Evolutionary conservation across 2,797 vertebrate genomes (phyloP).

Genomic region (Cynodonichthys magdalenae): DNA sequence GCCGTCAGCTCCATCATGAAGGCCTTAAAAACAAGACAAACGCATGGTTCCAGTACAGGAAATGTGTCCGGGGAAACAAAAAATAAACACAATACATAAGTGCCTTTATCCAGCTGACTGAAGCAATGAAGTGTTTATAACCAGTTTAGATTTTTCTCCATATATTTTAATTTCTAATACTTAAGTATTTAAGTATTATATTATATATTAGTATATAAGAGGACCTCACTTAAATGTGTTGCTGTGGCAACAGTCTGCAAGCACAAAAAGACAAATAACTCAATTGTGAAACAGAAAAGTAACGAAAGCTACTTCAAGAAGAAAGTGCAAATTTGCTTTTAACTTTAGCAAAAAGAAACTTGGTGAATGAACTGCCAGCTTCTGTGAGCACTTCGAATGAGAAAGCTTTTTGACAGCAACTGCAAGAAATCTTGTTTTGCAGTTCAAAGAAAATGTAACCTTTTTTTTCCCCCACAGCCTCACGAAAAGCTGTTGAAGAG

Average conservation of each 20-base stretch:
- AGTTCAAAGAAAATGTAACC: conserved; percentile 39
- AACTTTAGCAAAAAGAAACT: conserved; percentile 18
- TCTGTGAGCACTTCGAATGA: conserved; percentile 44
- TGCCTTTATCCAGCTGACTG: conserved; percentile 3
- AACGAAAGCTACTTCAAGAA: conserved; percentile 9
- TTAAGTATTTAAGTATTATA: too few species aligned
- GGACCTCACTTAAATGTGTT: conserved; percentile 30
- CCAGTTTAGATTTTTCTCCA: not conserved
- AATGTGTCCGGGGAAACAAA: not conserved
- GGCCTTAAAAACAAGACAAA: conserved; percentile 62
- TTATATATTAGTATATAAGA: too few species aligned
- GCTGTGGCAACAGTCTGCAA: conserved; percentile 31
- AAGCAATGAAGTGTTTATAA: conserved; percentile 13
- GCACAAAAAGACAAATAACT: conserved; percentile 29
- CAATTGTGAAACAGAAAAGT: conserved; percentile 16
- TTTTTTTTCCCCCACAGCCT: conserved; percentile 48
- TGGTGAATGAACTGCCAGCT: conserved; percentile 44
- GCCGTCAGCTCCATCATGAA: conserved; percentile 99
- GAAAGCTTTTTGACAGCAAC: conserved; percentile 42
- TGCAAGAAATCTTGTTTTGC: conserved; percentile 46
- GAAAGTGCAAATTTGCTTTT: conserved; percentile 10
- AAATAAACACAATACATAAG: not conserved
- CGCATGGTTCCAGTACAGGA: not conserved
- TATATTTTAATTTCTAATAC: conserved; percentile 14
- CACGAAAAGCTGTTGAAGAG: conserved; percentile 63